phyloP scores from a whole-genome alignment of 1,140 invertebrate species.

The Calliphora vicina region DNA sequence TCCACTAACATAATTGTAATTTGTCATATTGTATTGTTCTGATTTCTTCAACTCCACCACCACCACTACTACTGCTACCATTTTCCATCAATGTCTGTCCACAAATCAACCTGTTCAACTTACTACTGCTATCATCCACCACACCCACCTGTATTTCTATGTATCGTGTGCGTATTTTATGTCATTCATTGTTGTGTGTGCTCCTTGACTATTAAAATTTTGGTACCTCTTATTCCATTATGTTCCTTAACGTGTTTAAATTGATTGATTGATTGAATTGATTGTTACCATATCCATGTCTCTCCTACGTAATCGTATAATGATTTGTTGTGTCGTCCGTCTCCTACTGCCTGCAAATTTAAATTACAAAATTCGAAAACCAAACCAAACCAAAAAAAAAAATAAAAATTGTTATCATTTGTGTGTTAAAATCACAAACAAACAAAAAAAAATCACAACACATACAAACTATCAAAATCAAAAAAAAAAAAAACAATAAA shows the following conservation, averaged over 20 bases:
- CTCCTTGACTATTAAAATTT: background rate
- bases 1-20: background rate
- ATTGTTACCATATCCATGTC: background rate
- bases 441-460: slow-evolving; percentile 22
- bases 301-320: background rate
- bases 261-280: slow-evolving; percentile 13
- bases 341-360: slow-evolving; percentile 1
- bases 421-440: slow-evolving; percentile 21
- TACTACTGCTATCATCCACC: background rate
- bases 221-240: slow-evolving; percentile 1
- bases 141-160: slow-evolving; percentile 8
- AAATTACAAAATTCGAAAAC: slow-evolving; percentile 5
- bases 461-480: background rate
- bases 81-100: no score
- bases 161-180: background rate
- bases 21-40: slow-evolving; percentile 4
- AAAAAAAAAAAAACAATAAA: slow-evolving; percentile 38
- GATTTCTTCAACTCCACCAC: slow-evolving; percentile 22
- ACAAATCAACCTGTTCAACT: background rate
- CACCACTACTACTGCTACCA: slow-evolving; percentile 6
- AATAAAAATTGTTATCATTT: background rate
- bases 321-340: slow-evolving; percentile 18
- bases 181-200: background rate
- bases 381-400: slow-evolving; percentile 18
- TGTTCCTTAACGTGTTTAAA: background rate